Conservation (phyloP, 2,797 vertebrate genomes). For the Manis pentadactyla region DNA sequence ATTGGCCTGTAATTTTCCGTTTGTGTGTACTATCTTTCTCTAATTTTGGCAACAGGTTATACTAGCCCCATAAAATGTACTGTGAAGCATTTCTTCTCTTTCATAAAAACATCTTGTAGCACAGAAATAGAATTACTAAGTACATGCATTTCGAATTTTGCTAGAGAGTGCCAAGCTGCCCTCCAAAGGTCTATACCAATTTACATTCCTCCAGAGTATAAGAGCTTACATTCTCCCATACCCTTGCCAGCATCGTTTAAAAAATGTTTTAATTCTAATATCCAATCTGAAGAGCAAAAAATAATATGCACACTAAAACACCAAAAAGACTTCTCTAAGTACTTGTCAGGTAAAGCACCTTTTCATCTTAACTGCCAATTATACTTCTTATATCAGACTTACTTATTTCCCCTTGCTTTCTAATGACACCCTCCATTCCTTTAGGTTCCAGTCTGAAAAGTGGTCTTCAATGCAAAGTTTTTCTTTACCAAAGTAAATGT, state of each 20-base stretch:
- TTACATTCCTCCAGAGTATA: neutral
- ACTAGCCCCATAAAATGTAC: neutral
- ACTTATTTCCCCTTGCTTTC: neutral
- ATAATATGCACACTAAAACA: neutral
- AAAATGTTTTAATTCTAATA: neutral
- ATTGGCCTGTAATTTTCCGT: neutral
- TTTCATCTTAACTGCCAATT: slow-evolving; percentile 37
- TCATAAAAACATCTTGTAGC: neutral
- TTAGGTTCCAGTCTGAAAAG: slow-evolving; percentile 27
- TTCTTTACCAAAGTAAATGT: neutral
- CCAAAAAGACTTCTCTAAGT: neutral
- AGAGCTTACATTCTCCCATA: neutral
- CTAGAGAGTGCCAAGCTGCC: neutral
- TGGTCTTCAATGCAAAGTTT: neutral
- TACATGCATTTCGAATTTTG: slow-evolving; percentile 38
- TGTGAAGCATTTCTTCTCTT: neutral
- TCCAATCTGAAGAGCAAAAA: neutral
- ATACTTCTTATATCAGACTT: neutral
- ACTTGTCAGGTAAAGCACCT: neutral
- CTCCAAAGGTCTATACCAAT: neutral
- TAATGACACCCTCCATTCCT: neutral
- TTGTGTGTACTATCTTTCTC: neutral
- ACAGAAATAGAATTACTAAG: neutral
- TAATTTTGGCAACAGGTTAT: neutral
- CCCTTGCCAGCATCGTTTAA: neutral